Conservation (phyloP, 2,113 vertebrate genomes). For the Suricata suricatta region DNA sequence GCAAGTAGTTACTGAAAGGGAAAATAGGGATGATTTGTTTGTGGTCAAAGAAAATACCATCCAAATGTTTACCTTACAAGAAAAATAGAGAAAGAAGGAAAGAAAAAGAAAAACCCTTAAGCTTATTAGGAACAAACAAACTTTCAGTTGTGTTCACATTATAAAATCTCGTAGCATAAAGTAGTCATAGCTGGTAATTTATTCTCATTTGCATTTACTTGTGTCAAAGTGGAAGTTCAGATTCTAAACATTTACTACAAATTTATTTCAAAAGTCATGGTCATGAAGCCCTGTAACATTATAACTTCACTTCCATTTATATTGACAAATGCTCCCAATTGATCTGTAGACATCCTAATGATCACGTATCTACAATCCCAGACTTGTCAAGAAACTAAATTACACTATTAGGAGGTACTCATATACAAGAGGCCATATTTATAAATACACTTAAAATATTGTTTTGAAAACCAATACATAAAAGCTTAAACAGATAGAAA, state of each 20-base stretch:
- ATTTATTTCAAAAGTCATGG: background rate
- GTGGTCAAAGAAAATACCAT: background rate
- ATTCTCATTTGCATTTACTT: background rate
- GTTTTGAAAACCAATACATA: background rate
- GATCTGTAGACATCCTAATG: background rate
- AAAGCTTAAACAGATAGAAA: background rate
- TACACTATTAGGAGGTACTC: background rate
- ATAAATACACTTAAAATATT: background rate
- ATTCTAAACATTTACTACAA: background rate
- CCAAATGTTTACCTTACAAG: background rate
- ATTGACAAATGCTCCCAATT: background rate
- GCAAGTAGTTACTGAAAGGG: background rate
- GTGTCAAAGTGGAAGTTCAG: background rate
- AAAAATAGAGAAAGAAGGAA: background rate
- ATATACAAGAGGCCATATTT: background rate
- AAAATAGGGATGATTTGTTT: background rate
- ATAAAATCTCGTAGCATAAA: background rate
- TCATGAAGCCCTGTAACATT: background rate
- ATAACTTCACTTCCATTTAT: background rate
- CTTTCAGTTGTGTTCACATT: background rate
- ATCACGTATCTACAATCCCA: background rate
- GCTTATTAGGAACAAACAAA: background rate
- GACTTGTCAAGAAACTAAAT: background rate
- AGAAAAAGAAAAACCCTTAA: background rate
- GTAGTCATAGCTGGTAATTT: background rate